Conservation (phyloP, 2,113 vertebrate genomes). For the Sylvicapra grimmia region DNA sequence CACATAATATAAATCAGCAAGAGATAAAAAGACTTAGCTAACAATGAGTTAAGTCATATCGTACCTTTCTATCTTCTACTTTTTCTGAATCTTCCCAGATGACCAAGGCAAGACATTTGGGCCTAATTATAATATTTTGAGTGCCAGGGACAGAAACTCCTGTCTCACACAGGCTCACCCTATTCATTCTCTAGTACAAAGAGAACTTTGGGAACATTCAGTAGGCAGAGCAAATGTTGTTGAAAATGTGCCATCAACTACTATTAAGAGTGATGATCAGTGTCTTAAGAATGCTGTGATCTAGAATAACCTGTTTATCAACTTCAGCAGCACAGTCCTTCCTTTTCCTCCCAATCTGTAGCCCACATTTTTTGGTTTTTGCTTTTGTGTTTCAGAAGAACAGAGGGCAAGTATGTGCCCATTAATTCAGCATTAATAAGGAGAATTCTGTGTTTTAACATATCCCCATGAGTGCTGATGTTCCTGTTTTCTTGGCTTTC, state of each 20-base stretch:
- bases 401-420: conserved; percentile 54
- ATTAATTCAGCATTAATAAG: conserved; percentile 75
- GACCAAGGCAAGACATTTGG: neutral
- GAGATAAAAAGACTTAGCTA: neutral
- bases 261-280: neutral
- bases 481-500: conserved; percentile 59
- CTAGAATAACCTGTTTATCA: neutral
- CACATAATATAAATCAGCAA: neutral
- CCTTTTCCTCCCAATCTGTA: neutral
- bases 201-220: neutral
- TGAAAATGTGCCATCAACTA: conserved; percentile 16
- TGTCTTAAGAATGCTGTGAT: neutral
- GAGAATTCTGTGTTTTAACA: conserved; percentile 54
- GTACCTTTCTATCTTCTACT: neutral
- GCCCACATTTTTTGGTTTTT: conserved; percentile 49
- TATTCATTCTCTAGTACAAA: neutral
- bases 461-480: conserved; percentile 39
- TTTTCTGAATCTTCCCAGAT: neutral
- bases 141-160: neutral
- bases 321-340: neutral
- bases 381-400: conserved; percentile 63
- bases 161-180: neutral
- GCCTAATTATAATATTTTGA: neutral
- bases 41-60: neutral
- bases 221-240: neutral